phyloP scores from a whole-genome alignment of 2,888 invertebrate genomes.

The Acleris sparsana region DNA sequence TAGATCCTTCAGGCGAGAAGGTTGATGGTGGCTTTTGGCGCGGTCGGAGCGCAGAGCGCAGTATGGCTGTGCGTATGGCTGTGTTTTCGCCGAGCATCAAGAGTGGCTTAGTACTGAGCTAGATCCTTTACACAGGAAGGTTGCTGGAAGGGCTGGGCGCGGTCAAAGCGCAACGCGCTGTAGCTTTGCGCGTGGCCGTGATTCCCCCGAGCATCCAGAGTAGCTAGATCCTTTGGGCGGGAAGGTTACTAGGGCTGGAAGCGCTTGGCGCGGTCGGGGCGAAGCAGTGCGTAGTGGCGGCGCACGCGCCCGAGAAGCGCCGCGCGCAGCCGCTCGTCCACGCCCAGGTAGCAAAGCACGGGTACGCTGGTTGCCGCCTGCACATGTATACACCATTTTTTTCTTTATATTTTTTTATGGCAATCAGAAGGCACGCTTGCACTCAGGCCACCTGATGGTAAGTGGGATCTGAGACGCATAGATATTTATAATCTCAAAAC shows the following conservation, averaged over 20 bases:
- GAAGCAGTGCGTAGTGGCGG: slow-evolving; percentile 73
- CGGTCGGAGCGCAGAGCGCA: slow-evolving; percentile 52
- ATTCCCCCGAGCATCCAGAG: slow-evolving; percentile 43
- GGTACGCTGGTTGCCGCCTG: slow-evolving; percentile 80
- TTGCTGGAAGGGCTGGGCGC: slow-evolving; percentile 46
- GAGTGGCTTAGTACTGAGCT: slow-evolving; percentile 46
- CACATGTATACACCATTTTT: slow-evolving; percentile 33
- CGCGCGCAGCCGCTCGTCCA: slow-evolving; percentile 74
- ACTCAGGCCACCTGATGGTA: too few relatives aligned
- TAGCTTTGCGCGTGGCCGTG: too few relatives aligned
- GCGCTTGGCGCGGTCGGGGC: slow-evolving; percentile 66
- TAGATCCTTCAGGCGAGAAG: too few relatives aligned
- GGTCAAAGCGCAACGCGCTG: slow-evolving; percentile 50
- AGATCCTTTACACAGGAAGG: not conserved
- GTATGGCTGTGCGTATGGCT: too few relatives aligned
- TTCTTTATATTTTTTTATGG: too few relatives aligned
- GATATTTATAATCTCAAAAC: too few relatives aligned
- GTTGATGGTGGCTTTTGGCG: slow-evolving; percentile 58
- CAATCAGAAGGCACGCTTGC: too few relatives aligned
- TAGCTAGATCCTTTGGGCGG: slow-evolving; percentile 40
- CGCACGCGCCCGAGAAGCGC: slow-evolving; percentile 79
- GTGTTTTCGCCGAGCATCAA: slow-evolving; percentile 37
- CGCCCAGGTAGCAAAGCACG: slow-evolving; percentile 73
- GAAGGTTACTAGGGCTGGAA: slow-evolving; percentile 45
- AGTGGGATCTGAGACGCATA: too few relatives aligned